phyloP scores from a whole-genome alignment of 2,888 invertebrate genomes.

The Mythimna lalbum region DNA sequence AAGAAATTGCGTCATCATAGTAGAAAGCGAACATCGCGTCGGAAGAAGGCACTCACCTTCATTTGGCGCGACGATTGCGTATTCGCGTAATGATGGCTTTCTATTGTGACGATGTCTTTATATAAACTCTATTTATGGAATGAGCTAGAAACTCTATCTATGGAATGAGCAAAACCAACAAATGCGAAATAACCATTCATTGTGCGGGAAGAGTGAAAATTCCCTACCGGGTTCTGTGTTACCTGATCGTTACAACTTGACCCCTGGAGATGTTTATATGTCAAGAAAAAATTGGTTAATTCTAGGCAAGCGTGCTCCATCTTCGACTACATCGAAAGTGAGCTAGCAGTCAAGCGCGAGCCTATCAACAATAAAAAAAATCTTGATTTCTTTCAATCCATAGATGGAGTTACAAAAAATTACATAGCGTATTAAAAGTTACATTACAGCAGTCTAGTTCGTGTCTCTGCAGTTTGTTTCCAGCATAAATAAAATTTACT shows the following conservation, averaged over 20 bases:
- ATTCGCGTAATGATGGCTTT: neutral
- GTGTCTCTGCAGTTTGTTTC: neutral
- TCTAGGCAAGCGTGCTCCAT: no score
- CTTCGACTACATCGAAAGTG: no score
- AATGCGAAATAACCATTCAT: neutral
- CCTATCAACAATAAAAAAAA: neutral
- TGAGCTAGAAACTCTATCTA: neutral
- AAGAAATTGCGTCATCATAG: neutral
- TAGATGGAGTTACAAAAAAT: neutral
- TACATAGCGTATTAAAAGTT: neutral
- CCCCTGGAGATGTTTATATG: no score
- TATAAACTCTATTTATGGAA: neutral
- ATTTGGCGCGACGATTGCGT: neutral
- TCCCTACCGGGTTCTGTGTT: no score
- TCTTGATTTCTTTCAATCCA: conserved; percentile 7
- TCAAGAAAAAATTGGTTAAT: no score
- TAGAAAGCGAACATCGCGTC: neutral
- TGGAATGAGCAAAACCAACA: neutral
- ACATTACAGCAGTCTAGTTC: neutral
- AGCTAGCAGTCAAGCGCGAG: no score
- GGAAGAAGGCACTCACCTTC: neutral
- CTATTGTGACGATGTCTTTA: neutral
- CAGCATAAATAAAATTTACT: neutral
- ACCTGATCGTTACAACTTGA: no score
- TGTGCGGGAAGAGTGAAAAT: no score